Evolutionary conservation across 2,888 invertebrate species (phyloP), one percentile per base, ranked within the genome.

Genomic region (Drosophila vallismaia): DNA sequence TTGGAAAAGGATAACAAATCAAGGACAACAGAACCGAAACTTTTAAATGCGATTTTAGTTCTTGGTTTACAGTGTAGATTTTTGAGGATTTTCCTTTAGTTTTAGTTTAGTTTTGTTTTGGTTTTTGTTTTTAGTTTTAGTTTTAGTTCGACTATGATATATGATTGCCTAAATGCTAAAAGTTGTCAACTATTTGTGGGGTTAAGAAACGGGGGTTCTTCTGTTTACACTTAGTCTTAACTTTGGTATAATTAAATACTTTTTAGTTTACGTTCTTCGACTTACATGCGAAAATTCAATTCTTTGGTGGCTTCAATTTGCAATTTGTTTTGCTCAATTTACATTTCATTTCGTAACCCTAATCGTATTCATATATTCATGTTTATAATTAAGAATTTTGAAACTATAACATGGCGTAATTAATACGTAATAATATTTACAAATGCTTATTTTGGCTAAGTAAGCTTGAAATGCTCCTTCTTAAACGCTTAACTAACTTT

Each of bases 221-320:
- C 57, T 38, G 74, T 60, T 54, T 83, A 71, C 64, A 55, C 74
- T 71, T 86, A 74, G 81, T 81, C 84, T 79, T 85, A 82, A 70
- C 62, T 85, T 78, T 79, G 57, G 55, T 71, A 68, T 67, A 72
- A 67, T 58, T 69, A 79, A 85, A 84, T 73, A 84, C 68, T 62
- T 79, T 42, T 62, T 69, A 62, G 53, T 45, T 72, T 46, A 74
- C 60, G 19, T 72, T 55, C 44, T 72, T 80, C 50, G 58, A 77
- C 88, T 89, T 88, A 88, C 82, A 79, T 86, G 75, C 88, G 73
- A 88, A 79, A 85, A 83, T 79, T 88, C 88, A 88, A 88, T 88
- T 88, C 88, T 67, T 88, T 89, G 77, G 86, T 88, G 89, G 88
- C 88, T 86, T 85, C 76, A 80, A 74, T 80, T 81, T 77, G 84